phyloP scores from a whole-genome alignment of 2,113 vertebrate genomes.

The Cnemophilus loriae region DNA sequence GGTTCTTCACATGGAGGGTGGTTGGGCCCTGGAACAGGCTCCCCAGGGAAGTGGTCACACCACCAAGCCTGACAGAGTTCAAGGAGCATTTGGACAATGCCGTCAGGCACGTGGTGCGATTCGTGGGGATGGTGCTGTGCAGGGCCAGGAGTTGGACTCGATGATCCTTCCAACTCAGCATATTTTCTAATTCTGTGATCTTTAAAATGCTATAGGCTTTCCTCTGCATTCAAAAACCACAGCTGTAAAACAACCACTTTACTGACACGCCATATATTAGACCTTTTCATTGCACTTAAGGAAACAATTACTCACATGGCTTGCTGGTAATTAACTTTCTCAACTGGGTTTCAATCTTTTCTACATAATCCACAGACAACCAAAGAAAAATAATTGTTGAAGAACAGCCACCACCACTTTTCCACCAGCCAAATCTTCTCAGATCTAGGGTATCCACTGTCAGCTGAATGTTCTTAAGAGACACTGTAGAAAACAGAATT shows the following conservation, averaged over 20 bases:
- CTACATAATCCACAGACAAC: constrained; percentile 74
- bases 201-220: not conserved
- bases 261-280: too few species aligned
- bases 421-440: constrained; percentile 75
- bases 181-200: not conserved
- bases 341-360: constrained; percentile 65
- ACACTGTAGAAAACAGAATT: constrained; percentile 60
- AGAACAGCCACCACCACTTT: constrained; percentile 12
- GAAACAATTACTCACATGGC: constrained; percentile 66
- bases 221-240: not conserved
- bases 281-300: not conserved
- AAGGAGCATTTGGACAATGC: not conserved
- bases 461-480: constrained; percentile 55
- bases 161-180: not conserved
- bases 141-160: rapidly evolving
- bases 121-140: not conserved
- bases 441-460: constrained; percentile 70
- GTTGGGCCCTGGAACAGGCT: not conserved
- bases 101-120: not conserved
- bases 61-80: not conserved
- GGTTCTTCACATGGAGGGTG: not conserved
- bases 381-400: constrained; percentile 75
- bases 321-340: constrained; percentile 50
- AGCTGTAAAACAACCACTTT: not conserved
- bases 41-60: not conserved